Evolutionary conservation across 2,113 vertebrate species (phyloP).

Genomic region (Fulmarus glacialis): DNA sequence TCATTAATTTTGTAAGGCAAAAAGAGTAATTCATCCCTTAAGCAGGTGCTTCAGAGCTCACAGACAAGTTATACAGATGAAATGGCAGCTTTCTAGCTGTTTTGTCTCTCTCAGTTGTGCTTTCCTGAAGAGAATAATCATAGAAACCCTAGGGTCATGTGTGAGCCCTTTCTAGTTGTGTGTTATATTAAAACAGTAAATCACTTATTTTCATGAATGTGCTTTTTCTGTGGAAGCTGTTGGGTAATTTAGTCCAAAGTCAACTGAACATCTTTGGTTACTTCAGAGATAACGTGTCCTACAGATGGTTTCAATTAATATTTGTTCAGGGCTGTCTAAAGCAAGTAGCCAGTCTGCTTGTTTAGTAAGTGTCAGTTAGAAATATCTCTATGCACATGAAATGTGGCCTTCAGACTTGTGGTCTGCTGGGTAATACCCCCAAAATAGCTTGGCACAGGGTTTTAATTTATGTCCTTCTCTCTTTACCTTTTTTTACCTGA

Average conservation of each 20-base stretch:
- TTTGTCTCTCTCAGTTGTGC: neutral
- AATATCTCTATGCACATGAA: neutral
- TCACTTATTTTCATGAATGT: neutral
- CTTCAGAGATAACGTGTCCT: neutral
- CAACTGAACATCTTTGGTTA: slow-evolving; percentile 2
- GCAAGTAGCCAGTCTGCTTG: neutral
- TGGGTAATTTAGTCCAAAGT: slow-evolving; percentile 33
- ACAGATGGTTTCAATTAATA: neutral
- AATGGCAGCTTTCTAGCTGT: neutral
- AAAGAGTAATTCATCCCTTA: neutral
- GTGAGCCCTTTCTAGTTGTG: neutral
- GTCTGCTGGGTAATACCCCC: neutral
- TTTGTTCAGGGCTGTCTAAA: neutral
- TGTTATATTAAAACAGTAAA: slow-evolving; percentile 38
- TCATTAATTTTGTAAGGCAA: neutral
- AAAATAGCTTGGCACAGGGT: neutral
- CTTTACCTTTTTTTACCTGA: neutral
- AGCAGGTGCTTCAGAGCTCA: neutral
- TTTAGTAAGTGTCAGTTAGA: neutral
- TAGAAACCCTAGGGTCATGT: neutral
- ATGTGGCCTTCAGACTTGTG: neutral
- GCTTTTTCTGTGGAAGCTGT: neutral
- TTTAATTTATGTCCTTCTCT: neutral
- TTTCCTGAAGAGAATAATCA: neutral
- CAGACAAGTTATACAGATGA: neutral